A percentile compares a stretch with the other conserved stretches of the same genome.
phyloP scores from a whole-genome alignment of 2,888 invertebrate genomes.

The Drosophila neotestacea region DNA sequence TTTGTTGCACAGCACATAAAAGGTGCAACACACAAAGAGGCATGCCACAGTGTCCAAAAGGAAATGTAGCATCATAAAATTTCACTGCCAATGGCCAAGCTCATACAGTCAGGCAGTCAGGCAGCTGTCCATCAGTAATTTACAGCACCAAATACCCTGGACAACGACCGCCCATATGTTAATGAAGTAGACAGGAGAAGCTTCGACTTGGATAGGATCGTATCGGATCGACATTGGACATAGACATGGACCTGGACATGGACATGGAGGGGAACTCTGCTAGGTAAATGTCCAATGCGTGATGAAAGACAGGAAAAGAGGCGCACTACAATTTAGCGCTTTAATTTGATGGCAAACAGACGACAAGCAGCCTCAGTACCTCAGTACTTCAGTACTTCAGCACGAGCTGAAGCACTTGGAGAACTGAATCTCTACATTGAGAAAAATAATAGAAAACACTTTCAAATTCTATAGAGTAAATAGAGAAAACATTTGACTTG shows the following conservation, averaged over 20 bases:
- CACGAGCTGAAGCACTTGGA: conserved; percentile 3
- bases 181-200: conserved; percentile 54
- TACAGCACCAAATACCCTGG: conserved; percentile 41
- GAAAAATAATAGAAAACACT: conserved; percentile 12
- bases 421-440: conserved; percentile 26
- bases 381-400: conserved; percentile 5
- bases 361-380: conserved; percentile 38
- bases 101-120: conserved; percentile 1
- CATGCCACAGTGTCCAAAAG: conserved; percentile 32
- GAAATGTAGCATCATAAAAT: conserved; percentile 68
- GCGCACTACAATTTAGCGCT: conserved; percentile 74
- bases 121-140: conserved; percentile 66
- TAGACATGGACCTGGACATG: conserved; percentile 25
- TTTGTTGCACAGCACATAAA: conserved; percentile 62
- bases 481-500: background rate
- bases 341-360: conserved; percentile 72
- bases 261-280: conserved; percentile 20
- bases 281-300: conserved; percentile 49
- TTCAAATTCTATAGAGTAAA: background rate
- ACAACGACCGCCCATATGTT: conserved; percentile 60
- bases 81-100: conserved; percentile 61
- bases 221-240: conserved; percentile 46
- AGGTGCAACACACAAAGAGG: conserved; percentile 26
- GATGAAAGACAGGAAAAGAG: conserved; percentile 71
- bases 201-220: conserved; percentile 20